Evolutionary conservation across 1,140 invertebrate species (phyloP), one percentile per base, ranked within the genome.

Genomic region (Agrypnia vestita): DNA sequence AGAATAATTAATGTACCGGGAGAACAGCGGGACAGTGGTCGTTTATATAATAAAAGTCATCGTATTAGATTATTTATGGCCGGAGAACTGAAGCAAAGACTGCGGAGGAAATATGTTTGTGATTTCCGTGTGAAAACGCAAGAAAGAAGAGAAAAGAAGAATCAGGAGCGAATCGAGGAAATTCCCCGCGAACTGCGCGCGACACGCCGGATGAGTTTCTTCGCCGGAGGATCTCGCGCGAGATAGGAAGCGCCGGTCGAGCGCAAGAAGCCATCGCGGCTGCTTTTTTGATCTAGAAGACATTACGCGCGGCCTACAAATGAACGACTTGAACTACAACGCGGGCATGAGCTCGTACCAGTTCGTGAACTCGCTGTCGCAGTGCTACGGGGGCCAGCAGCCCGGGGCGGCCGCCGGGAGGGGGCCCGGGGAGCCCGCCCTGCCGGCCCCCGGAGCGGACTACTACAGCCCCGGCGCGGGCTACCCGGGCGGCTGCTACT

Each of bases 261-360:
- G 11, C 19, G 10, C 1, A 49, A 15, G n/a, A 35, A 47, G 44
- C 64, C 44, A 62, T n/a, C n/a, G n/a, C 35, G 61, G 67, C 15
- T 17, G 21, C 15, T 71, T 71, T 71, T n/a, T 13, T 11, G 35
- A 47, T 3, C 21, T 11, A 49, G 19, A 21, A 12, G 49, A 17
- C 7, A 46, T 17, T 46, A 46, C 15, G 25, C n/a, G 53, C 67
- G 69, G 59, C 44, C 72, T 86, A 87, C 85, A 86, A 85, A 90
- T 90, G 89, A 90, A 90, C 85, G 89, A 89, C 85, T 84, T 90
- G 85, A 90, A 90, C 84, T 89, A 90, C 82, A 90, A 89, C 88
- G 88, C 89, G 75, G 88, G 89, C 86, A 98, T 98, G 97, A 97
- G 97, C 92, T 98, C 97, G 85, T 98, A 98, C 91, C 97, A 98